These are phyloP conservation scores for Drosophila mulleri DNA, from an alignment of 2,888 invertebrate species.

Conservation along the genomic window DNA sequence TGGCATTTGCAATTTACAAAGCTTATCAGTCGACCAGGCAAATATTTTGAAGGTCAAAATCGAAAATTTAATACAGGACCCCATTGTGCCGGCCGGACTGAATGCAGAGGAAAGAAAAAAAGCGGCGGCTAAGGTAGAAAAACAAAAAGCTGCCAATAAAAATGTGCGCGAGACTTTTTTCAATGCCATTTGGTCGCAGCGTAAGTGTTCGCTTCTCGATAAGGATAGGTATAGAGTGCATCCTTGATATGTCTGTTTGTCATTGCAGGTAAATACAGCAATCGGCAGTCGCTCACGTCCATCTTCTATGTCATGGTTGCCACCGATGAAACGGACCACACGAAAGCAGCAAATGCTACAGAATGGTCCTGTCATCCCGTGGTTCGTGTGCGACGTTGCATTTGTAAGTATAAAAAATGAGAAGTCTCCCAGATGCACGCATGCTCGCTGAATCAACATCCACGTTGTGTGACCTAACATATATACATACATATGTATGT, in stretches of 20 bases:
- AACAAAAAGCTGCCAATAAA: conserved; percentile 16
- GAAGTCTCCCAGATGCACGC: background rate
- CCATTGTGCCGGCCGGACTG: conserved; percentile 16
- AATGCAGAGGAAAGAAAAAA: background rate
- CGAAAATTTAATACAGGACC: conserved; percentile 64
- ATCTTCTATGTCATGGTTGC: conserved; percentile 81
- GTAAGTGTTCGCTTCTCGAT: conserved; percentile 57
- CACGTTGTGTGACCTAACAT: background rate
- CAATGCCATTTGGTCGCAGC: conserved; percentile 78
- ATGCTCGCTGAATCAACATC: background rate
- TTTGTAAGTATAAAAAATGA: conserved; percentile 58
- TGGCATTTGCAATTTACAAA: conserved; percentile 26
- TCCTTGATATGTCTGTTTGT: background rate
- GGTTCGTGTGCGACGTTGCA: conserved; percentile 81
- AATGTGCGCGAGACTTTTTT: conserved; percentile 59
- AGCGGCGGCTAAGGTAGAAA: background rate
- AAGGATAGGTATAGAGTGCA: background rate
- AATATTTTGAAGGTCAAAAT: conserved; percentile 62
- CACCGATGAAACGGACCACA: conserved; percentile 47
- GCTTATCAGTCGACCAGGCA: conserved; percentile 54
- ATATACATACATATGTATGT: background rate
- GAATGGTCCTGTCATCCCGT: conserved; percentile 80
- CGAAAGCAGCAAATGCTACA: conserved; percentile 45
- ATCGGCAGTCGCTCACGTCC: conserved; percentile 74
- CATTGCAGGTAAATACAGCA: conserved; percentile 81